Base-by-base conservation (phyloP, 2,797 vertebrate genomes). In the Atherinosoma microstoma region DNA sequence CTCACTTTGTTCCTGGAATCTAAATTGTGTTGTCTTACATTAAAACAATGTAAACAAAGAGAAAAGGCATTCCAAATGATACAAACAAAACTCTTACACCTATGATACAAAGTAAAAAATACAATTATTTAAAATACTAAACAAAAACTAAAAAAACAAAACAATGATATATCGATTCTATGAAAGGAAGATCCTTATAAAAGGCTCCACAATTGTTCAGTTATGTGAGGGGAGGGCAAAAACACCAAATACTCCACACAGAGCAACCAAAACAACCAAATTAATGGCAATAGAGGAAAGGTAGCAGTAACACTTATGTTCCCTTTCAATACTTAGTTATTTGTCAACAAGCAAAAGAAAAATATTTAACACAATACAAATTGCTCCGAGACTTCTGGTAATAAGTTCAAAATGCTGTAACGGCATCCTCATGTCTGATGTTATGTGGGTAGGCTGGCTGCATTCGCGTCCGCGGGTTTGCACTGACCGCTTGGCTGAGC, bases 1-100 rank as follows among this genome's bases (percentile, higher is more conserved):
- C 79, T 88, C 74, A 84, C 69, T 79, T 94, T 93, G 92, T 94
- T 94, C 90, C 88, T 94, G 90, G 85, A 92, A 92, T 92, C 89
- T 93, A 90, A 92, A 87, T 63, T 76, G 79, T 74, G 57, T 79
- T n/a, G 58, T 70, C 75, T 90, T 91, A 89, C 83, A 91, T 86
- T 92, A 80, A 68, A 90, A 89, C 82, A 91, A 92, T 87, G 86
- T 91, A 91, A 92, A 91, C 67, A 86, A 87, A 90, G 78, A 85
- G 53, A 91, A 83, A 87, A 75, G 79, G 73, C 80, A 91, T 88
- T 88, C 71, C 86, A 88, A 89, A 89, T 78, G 67, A 84, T 76
- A 84, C 84, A 84, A 85, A 83, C 84, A 89, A 80, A 92, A 90
- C 84, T 83, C 78, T 86, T 80, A 87, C 76, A 88, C 76, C 90